Conservation (phyloP, 2,888 invertebrate genomes). For the Automeris io region DNA sequence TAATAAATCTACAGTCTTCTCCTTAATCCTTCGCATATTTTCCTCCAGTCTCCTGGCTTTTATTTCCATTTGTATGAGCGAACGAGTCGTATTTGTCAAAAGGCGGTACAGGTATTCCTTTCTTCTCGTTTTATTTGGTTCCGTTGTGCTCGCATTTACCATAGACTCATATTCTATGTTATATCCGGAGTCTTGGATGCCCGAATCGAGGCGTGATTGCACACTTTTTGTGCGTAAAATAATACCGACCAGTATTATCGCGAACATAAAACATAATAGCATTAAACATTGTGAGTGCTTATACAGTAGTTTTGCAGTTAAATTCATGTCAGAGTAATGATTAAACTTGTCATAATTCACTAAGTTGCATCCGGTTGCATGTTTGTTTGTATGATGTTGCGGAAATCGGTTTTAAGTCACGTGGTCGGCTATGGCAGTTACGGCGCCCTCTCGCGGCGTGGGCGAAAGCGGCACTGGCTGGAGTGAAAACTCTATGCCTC, state of each 20-base stretch:
- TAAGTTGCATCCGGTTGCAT: constrained; percentile 41
- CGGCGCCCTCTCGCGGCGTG: constrained; percentile 72
- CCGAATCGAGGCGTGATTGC: constrained; percentile 34
- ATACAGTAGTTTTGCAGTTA: constrained; percentile 53
- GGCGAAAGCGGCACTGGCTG: constrained; percentile 65
- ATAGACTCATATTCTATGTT: constrained; percentile 47
- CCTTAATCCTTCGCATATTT: constrained; percentile 77
- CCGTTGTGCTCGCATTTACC: constrained; percentile 55
- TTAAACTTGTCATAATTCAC: constrained; percentile 5
- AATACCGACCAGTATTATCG: constrained; percentile 49
- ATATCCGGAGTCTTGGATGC: constrained; percentile 35
- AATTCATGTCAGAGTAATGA: constrained; percentile 52
- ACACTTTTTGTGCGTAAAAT: constrained; percentile 46
- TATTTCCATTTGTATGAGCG: constrained; percentile 77
- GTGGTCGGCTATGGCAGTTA: constrained; percentile 43
- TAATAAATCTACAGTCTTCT: constrained; percentile 74
- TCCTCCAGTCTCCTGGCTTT: constrained; percentile 74
- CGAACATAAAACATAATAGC: constrained; percentile 51
- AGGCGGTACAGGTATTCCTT: constrained; percentile 75
- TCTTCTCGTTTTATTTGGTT: constrained; percentile 56
- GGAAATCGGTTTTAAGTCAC: constrained; percentile 56
- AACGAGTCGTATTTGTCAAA: constrained; percentile 74
- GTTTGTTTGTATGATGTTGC: constrained; percentile 29
- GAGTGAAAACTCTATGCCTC: constrained; percentile 51
- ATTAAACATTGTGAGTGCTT: constrained; percentile 60